These are phyloP conservation scores for Microtus pennsylvanicus DNA, from an alignment of 2,113 vertebrate genomes.

Conservation along the genomic window DNA sequence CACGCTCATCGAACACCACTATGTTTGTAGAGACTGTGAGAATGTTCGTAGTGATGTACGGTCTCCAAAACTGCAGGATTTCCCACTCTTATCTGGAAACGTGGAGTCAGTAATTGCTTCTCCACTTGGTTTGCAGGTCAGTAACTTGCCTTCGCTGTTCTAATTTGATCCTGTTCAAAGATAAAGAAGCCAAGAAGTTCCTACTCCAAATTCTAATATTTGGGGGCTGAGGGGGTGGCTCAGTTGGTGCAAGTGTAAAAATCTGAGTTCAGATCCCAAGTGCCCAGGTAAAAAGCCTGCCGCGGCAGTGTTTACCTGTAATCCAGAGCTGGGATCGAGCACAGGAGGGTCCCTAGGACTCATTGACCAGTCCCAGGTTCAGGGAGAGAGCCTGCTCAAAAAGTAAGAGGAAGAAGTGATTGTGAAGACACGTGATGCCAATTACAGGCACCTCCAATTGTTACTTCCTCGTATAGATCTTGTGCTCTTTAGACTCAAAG, in stretches of 20 bases:
- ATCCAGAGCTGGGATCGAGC: neutral
- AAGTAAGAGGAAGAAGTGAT: no score
- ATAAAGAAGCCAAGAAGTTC: neutral
- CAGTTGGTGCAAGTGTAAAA: neutral
- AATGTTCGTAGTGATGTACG: conserved; percentile 7
- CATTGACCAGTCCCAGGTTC: neutral
- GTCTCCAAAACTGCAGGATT: conserved; percentile 9
- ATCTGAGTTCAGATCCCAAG: neutral
- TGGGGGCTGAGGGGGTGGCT: no score
- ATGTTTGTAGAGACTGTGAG: neutral
- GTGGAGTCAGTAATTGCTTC: neutral
- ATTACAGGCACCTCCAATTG: neutral
- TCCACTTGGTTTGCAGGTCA: conserved; percentile 3
- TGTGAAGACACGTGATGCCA: no score
- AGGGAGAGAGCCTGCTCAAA: neutral
- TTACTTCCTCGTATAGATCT: conserved; percentile 1
- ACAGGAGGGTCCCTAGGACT: neutral
- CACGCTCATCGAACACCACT: neutral
- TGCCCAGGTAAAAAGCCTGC: neutral
- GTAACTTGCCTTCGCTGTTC: conserved; percentile 7
- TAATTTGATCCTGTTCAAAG: conserved; percentile 56
- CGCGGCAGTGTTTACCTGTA: neutral
- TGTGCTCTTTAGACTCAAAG: conserved; percentile 14
- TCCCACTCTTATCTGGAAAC: neutral
- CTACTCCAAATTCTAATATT: conserved; percentile 40